Evolutionary conservation across 2,113 vertebrate genomes (phyloP).

Genomic region (Rhynchopsitta pachyrhyncha): DNA sequence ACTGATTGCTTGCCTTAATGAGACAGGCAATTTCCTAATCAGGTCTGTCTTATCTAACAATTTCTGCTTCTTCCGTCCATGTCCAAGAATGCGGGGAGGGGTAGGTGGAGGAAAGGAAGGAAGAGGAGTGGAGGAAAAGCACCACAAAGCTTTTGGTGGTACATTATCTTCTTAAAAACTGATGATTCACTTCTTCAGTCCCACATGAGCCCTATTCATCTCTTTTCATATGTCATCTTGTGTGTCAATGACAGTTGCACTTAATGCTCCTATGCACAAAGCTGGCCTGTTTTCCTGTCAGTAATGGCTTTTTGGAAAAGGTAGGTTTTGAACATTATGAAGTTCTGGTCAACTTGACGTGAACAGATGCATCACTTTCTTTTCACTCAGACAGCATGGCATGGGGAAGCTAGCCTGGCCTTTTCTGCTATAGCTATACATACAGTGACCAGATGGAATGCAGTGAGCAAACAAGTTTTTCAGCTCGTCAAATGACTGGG

Average conservation of each 20-base stretch:
- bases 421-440: slow-evolving; percentile 9
- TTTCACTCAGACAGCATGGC: not conserved
- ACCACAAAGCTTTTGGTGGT: not conserved
- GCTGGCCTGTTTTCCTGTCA: not conserved
- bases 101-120: not conserved
- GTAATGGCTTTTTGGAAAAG: not conserved
- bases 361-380: not conserved
- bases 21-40: not conserved
- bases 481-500: slow-evolving; percentile 35
- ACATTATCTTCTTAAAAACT: not conserved
- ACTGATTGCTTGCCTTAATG: not conserved
- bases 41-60: not conserved
- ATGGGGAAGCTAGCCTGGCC: not conserved
- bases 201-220: not conserved
- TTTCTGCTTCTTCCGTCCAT: not conserved
- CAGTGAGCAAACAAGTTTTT: slow-evolving; percentile 33
- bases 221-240: not conserved
- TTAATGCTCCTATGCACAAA: not conserved
- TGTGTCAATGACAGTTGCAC: not conserved
- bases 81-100: not conserved
- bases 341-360: not conserved
- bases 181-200: not conserved
- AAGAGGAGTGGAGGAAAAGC: not conserved
- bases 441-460: not conserved
- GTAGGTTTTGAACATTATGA: not conserved